These are phyloP conservation scores for Oxystoma pomonae DNA, from an alignment of 2,888 invertebrate species.

Conservation along the genomic window DNA sequence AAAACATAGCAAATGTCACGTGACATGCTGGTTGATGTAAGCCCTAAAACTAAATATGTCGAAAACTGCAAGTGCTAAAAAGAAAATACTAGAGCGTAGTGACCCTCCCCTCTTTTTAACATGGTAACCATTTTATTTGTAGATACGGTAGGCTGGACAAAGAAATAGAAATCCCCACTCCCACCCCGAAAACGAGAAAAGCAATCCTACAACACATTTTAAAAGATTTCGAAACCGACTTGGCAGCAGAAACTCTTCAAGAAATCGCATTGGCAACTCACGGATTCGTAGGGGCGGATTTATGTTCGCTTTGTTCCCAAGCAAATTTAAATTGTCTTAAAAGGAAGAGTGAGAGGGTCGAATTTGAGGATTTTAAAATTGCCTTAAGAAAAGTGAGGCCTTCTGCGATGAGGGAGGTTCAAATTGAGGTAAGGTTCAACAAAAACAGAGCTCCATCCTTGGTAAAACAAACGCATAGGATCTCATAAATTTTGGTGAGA, in stretches of 20 bases:
- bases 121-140: neutral
- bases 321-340: constrained; percentile 63
- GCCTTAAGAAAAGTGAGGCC: constrained; percentile 73
- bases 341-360: constrained; percentile 35
- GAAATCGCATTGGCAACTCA: constrained; percentile 71
- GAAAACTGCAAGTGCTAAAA: no score
- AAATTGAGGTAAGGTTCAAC: constrained; percentile 72
- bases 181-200: constrained; percentile 55
- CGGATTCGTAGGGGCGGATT: constrained; percentile 88
- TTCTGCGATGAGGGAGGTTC: constrained; percentile 86
- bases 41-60: no score
- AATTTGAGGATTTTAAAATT: constrained; percentile 54
- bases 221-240: constrained; percentile 51
- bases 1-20: no score
- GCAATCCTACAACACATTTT: constrained; percentile 69
- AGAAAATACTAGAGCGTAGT: no score
- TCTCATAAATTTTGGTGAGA: no score
- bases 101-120: no score
- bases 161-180: constrained; percentile 77
- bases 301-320: constrained; percentile 71
- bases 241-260: constrained; percentile 56
- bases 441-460: no score
- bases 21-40: no score
- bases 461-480: no score
- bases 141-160: constrained; percentile 77